These are phyloP conservation scores for Carlito syrichta DNA, from an alignment of 2,113 vertebrate genomes.

Conservation along the genomic window DNA sequence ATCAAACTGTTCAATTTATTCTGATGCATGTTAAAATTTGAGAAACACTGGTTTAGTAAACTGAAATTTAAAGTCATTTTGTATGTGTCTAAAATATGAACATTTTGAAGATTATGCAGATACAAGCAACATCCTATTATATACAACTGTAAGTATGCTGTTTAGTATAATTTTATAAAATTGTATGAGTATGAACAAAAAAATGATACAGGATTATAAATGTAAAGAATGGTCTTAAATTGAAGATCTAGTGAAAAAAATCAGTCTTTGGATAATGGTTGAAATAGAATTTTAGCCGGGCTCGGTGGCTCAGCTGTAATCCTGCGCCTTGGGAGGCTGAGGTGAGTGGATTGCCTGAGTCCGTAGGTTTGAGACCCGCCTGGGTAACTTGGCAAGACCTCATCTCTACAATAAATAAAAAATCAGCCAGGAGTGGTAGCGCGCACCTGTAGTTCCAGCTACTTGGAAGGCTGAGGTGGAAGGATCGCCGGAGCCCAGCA, in stretches of 20 bases:
- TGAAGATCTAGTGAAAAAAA: background rate
- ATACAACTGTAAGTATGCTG: background rate
- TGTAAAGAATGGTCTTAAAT: background rate
- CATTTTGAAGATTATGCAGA: background rate
- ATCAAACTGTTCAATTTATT: background rate
- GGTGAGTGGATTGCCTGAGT: too few relatives aligned
- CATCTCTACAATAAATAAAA: too few relatives aligned
- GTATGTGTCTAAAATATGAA: background rate
- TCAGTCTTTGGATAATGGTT: background rate
- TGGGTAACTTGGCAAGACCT: too few relatives aligned
- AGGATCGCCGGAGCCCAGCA: too few relatives aligned
- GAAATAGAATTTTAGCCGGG: background rate
- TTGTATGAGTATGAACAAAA: background rate
- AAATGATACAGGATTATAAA: background rate
- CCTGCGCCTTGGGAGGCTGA: too few relatives aligned
- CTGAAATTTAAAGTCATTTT: background rate
- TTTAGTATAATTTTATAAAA: background rate
- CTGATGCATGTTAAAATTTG: background rate
- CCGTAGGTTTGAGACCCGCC: too few relatives aligned
- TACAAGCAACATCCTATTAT: background rate
- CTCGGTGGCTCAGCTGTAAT: too few relatives aligned
- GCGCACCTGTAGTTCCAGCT: too few relatives aligned
- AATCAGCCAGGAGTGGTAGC: too few relatives aligned
- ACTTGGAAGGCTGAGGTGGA: too few relatives aligned
- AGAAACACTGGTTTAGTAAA: background rate